Evolutionary conservation across 2,888 invertebrate species (phyloP).

Genomic region (Noctua pronuba): DNA sequence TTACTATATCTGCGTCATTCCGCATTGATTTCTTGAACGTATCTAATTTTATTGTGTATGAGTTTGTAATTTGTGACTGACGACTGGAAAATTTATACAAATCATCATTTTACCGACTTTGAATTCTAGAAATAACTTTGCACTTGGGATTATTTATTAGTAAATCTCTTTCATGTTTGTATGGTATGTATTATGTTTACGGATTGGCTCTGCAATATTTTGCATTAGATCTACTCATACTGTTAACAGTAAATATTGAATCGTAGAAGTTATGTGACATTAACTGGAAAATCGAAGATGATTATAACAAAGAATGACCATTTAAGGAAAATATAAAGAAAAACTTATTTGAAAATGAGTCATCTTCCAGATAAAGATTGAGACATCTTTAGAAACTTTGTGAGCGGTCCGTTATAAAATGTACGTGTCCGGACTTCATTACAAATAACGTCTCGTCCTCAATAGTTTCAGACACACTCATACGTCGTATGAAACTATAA

Average conservation of each 20-base stretch:
- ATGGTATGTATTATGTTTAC: not conserved
- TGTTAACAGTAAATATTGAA: not conserved
- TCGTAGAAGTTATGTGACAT: not conserved
- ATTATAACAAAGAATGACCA: constrained; percentile 23
- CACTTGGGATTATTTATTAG: constrained; percentile 27
- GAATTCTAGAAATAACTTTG: constrained; percentile 35
- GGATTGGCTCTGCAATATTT: not conserved
- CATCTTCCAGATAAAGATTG: constrained; percentile 39
- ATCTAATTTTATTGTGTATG: constrained; percentile 77
- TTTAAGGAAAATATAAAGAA: constrained; percentile 50
- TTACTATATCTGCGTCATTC: constrained; percentile 75
- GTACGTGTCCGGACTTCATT: constrained; percentile 63
- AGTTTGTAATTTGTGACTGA: constrained; percentile 75
- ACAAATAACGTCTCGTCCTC: constrained; percentile 54
- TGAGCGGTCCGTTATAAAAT: constrained; percentile 53
- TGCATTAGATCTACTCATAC: not conserved
- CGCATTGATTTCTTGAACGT: constrained; percentile 75
- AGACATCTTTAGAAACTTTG: constrained; percentile 57
- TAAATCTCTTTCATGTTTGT: not conserved
- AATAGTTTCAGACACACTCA: constrained; percentile 64
- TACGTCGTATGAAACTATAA: constrained; percentile 61
- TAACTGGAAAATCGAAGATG: constrained; percentile 19
- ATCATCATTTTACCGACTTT: constrained; percentile 48
- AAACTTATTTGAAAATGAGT: constrained; percentile 42
- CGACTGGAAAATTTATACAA: constrained; percentile 77